Percentiles rank a stretch among this genome's conserved stretches.
Evolutionary conservation across 2,888 invertebrate genomes (phyloP).

Genomic region (Mythimna ferrago): DNA sequence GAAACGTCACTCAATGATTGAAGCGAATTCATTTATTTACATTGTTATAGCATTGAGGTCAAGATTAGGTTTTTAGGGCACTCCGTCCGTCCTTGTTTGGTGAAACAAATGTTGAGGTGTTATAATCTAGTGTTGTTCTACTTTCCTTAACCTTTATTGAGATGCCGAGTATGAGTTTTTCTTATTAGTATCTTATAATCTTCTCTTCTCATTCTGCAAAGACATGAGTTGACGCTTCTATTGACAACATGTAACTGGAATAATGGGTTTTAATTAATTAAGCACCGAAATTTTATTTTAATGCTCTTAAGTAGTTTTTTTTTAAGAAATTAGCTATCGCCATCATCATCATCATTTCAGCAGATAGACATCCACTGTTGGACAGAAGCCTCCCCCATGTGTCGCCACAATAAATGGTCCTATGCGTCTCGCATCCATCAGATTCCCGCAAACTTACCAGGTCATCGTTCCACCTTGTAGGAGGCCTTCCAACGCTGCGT

Average conservation of each 20-base stretch:
- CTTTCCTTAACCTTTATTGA: constrained; percentile 3
- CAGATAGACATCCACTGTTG: too few species aligned
- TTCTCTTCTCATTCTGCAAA: background rate
- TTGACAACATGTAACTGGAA: background rate
- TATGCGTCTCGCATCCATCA: too few species aligned
- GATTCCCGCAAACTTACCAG: too few species aligned
- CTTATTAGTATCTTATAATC: background rate
- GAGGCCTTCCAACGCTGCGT: too few species aligned
- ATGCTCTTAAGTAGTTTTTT: too few species aligned
- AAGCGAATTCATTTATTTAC: constrained; percentile 46
- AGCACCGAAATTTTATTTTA: too few species aligned
- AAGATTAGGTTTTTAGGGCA: constrained; percentile 61
- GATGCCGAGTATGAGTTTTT: background rate
- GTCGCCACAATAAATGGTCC: too few species aligned
- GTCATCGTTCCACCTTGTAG: too few species aligned
- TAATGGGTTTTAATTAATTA: too few species aligned
- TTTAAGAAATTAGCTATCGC: too few species aligned
- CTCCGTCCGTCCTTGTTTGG: constrained; percentile 54
- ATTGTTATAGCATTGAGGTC: constrained; percentile 52
- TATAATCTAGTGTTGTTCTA: constrained; percentile 19
- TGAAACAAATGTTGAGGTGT: constrained; percentile 29
- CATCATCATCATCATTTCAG: too few species aligned
- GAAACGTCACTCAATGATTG: constrained; percentile 28
- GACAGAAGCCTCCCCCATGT: too few species aligned
- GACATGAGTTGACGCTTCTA: background rate